Conservation (phyloP, 2,113 vertebrate genomes). For the Mesitornis unicolor region DNA sequence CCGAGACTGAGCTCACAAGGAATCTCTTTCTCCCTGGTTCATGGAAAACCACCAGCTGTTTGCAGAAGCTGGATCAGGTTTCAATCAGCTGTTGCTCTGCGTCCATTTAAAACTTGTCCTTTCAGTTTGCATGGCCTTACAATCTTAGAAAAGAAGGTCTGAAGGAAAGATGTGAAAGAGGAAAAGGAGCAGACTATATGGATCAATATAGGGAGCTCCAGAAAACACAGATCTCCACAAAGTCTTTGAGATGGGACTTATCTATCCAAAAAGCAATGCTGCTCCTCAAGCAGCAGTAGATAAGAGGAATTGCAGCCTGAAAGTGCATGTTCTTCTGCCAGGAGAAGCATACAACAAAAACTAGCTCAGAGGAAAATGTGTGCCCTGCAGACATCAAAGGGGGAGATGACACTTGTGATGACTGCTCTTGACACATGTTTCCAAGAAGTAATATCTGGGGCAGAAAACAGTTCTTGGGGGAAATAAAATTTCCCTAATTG, state of each 20-base stretch:
- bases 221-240: neutral
- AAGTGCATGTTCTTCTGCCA: neutral
- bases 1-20: neutral
- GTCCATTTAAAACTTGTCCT: neutral
- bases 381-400: neutral
- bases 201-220: neutral
- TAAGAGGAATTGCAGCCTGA: neutral
- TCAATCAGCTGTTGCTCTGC: neutral
- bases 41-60: neutral
- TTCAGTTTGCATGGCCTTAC: neutral
- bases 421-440: neutral
- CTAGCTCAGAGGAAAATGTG: neutral
- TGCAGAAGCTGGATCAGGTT: neutral
- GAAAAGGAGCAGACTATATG: neutral
- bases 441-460: neutral
- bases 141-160: neutral
- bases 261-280: neutral
- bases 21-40: neutral
- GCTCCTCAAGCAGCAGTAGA: neutral
- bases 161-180: neutral
- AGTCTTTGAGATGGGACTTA: neutral
- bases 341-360: neutral
- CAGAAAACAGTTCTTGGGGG: neutral
- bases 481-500: neutral
- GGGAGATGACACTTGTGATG: neutral